These are phyloP conservation scores for Parnassius smintheus DNA, from an alignment of 2,888 invertebrate species.

Conservation along the genomic window DNA sequence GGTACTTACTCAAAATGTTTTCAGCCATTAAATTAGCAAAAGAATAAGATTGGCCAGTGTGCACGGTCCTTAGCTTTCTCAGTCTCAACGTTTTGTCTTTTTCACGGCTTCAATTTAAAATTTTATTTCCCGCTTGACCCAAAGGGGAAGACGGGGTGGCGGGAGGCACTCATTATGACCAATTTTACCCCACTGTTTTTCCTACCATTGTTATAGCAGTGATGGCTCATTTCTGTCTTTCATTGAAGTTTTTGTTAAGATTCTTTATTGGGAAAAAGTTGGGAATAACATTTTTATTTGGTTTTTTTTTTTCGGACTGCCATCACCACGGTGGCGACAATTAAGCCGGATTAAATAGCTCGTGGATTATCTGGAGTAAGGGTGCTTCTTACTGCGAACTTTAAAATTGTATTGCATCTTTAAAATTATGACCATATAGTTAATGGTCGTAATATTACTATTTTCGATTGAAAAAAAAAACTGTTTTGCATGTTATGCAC, in stretches of 20 bases:
- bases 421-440: too few relatives aligned
- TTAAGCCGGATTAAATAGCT: conserved; percentile 26
- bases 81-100: conserved; percentile 67
- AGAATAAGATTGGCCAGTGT: conserved; percentile 26
- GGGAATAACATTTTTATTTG: conserved; percentile 20
- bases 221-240: conserved; percentile 70
- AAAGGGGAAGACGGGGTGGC: conserved; percentile 50
- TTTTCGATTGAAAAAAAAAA: too few relatives aligned
- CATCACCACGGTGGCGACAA: conserved; percentile 20
- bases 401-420: not conserved
- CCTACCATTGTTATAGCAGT: conserved; percentile 56
- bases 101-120: conserved; percentile 75
- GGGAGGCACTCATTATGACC: conserved; percentile 76
- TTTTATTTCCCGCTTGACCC: conserved; percentile 75
- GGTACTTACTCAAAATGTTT: too few relatives aligned
- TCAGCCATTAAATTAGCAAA: not conserved
- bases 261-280: conserved; percentile 21
- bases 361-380: conserved; percentile 18
- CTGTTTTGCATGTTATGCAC: too few relatives aligned
- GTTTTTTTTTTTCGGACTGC: conserved; percentile 17
- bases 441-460: too few relatives aligned
- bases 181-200: conserved; percentile 71
- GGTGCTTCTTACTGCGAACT: not conserved
- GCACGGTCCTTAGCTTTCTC: conserved; percentile 38
- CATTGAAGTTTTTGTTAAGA: conserved; percentile 56